These are phyloP conservation scores for Crotalus horridus DNA, from an alignment of 2,113 vertebrate species.

Conservation along the genomic window DNA sequence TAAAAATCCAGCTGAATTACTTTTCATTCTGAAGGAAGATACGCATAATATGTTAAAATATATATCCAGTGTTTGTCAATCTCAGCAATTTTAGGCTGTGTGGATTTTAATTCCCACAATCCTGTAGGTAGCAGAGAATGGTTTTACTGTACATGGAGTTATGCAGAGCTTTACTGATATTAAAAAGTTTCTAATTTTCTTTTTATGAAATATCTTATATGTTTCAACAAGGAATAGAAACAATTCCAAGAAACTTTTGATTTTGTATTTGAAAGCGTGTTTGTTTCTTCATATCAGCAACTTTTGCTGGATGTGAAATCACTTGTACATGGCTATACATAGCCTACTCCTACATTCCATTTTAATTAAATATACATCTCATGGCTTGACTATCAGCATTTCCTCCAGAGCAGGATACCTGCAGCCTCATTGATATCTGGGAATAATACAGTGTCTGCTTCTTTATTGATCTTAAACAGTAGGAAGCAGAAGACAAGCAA, in stretches of 20 bases:
- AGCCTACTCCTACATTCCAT: not conserved
- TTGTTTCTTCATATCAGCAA: not conserved
- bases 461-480: conserved; percentile 9
- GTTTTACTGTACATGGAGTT: not conserved
- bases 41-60: not conserved
- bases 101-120: not conserved
- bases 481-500: not conserved
- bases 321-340: not conserved
- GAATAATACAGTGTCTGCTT: not conserved
- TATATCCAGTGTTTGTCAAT: not conserved
- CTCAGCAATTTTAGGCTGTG: not conserved
- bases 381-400: not conserved
- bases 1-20: not conserved
- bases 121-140: not conserved
- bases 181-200: not conserved
- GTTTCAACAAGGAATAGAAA: not conserved
- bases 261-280: not conserved
- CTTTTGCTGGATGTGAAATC: not conserved
- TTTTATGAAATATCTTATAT: not conserved
- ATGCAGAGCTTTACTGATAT: not conserved
- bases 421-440: not conserved
- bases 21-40: not conserved
- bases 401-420: not conserved
- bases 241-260: not conserved
- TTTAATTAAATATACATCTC: not conserved